phyloP scores from a whole-genome alignment of 2,888 invertebrate genomes.

The Dichetophora obliterata region DNA sequence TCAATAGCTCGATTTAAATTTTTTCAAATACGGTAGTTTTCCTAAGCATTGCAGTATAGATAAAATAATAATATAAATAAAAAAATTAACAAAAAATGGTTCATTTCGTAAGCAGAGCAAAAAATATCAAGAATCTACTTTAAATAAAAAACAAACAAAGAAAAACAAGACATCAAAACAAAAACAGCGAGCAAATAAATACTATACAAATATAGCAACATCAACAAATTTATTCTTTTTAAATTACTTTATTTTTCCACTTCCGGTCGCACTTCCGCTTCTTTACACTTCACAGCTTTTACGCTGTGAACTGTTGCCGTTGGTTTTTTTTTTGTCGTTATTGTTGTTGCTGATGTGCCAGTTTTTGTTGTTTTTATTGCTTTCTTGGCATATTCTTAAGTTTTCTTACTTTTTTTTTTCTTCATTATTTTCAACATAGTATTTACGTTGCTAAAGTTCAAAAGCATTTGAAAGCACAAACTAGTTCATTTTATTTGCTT shows the following conservation, averaged over 20 bases:
- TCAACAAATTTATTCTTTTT: conserved; percentile 42
- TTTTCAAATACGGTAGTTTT: no score
- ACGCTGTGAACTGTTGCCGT: conserved; percentile 9
- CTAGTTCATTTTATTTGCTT: conserved; percentile 20
- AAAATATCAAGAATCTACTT: background rate
- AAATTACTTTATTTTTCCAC: conserved; percentile 37
- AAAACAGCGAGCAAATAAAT: background rate
- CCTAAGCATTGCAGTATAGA: no score
- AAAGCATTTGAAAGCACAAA: conserved; percentile 28
- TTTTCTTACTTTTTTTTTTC: background rate
- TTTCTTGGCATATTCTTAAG: conserved; percentile 12
- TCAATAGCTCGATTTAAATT: no score
- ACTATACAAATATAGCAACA: conserved; percentile 7
- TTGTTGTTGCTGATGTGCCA: background rate
- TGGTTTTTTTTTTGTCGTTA: background rate
- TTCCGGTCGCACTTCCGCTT: conserved; percentile 42
- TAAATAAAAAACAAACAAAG: background rate
- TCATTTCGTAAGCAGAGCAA: background rate
- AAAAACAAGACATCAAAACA: background rate
- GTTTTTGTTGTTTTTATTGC: background rate
- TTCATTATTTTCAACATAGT: background rate
- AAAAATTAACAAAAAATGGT: no score
- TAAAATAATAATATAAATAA: no score
- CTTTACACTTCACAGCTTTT: conserved; percentile 20
- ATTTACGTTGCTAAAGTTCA: conserved; percentile 20